Evolutionary conservation across 2,888 invertebrate genomes (phyloP), one percentile per base, ranked within the genome.

Genomic region (Pristionchus mayeri): DNA sequence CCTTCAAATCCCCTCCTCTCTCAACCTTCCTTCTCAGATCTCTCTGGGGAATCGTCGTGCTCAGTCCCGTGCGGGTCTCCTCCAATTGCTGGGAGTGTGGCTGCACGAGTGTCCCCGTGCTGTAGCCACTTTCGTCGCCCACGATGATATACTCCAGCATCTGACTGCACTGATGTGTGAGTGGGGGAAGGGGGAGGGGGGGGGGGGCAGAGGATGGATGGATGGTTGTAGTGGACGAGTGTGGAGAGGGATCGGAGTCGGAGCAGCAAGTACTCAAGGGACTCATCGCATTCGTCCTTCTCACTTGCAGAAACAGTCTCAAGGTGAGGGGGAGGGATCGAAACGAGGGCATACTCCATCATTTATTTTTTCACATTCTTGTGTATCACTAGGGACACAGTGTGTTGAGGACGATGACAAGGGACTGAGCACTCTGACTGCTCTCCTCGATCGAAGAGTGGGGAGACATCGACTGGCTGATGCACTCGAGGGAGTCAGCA

Each of bases 21-120:
- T 27, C n/a, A n/a, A 4, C 27, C 6, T 4, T 13, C 24, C 57
- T 57, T 24, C 13, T 57, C 67, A 89, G 83, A 80, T 90, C 18
- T 86, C 87, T 3, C 84, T 86, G 67, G 92, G 91, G 37, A 89
- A 90, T 50, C 88, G 92, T 40, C 89, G 90, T 11, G 88, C 89
- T 24, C 96, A 96, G 93, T 95, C 96, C 52, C 95, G 96, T 95
- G 95, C 98, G 79, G 98, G 97, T 0, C 94, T 98, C 6, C 94
- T 99, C 76, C 97, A 97, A 95, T 94, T 99, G 87, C 94, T 99
- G 48, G 95, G 96, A 18, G 95, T 95, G 85, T 98, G 98, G 98
- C 94, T 96, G 93, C 95, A 96, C 13, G 95, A 96, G 92, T 97
- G 97, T 93, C 95, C 96, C 0, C 93, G 95, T 0, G 97, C 97